A percentile compares a stretch with the other conserved stretches of the same genome.
phyloP scores from a whole-genome alignment of 2,888 invertebrate species.

The Sturmia bella region DNA sequence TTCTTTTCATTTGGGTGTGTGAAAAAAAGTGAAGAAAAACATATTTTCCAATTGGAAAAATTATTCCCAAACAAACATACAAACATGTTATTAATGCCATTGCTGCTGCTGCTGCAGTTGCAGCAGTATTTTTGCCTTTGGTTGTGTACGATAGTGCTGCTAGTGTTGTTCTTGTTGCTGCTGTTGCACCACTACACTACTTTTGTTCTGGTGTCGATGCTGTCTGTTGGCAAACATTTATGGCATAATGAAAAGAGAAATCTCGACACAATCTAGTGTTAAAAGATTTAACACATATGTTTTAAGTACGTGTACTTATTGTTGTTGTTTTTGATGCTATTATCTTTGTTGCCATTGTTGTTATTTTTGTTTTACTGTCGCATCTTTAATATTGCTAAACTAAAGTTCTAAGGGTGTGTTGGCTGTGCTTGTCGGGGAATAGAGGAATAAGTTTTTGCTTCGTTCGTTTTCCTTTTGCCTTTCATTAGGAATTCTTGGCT shows the following conservation, averaged over 20 bases:
- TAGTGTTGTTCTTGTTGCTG: no score
- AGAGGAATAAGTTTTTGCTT: slow-evolving; percentile 8
- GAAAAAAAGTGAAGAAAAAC: slow-evolving; percentile 13
- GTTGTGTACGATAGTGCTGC: not conserved
- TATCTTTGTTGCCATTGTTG: slow-evolving; percentile 17
- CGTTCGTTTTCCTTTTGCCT: slow-evolving; percentile 5
- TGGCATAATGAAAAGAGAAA: slow-evolving; percentile 51
- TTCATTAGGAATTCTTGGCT: not conserved
- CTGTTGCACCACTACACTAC: slow-evolving; percentile 41
- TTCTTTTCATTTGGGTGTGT: slow-evolving; percentile 48
- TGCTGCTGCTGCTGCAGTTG: slow-evolving; percentile 14
- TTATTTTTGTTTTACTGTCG: slow-evolving; percentile 24
- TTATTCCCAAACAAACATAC: slow-evolving; percentile 10
- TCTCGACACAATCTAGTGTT: slow-evolving; percentile 59
- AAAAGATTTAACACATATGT: slow-evolving; percentile 68
- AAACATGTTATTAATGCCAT: slow-evolving; percentile 5
- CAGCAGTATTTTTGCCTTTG: not conserved
- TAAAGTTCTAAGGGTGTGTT: slow-evolving; percentile 21
- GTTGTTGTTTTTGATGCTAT: slow-evolving; percentile 14
- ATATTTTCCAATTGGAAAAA: slow-evolving; percentile 47
- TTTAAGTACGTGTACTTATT: slow-evolving; percentile 11
- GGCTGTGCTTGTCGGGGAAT: not conserved
- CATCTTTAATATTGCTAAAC: slow-evolving; percentile 6
- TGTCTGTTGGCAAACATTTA: slow-evolving; percentile 42
- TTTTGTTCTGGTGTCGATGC: slow-evolving; percentile 17